These are phyloP conservation scores for Lepidurus arcticus DNA, from an alignment of 1,140 invertebrate genomes.

Conservation along the genomic window DNA sequence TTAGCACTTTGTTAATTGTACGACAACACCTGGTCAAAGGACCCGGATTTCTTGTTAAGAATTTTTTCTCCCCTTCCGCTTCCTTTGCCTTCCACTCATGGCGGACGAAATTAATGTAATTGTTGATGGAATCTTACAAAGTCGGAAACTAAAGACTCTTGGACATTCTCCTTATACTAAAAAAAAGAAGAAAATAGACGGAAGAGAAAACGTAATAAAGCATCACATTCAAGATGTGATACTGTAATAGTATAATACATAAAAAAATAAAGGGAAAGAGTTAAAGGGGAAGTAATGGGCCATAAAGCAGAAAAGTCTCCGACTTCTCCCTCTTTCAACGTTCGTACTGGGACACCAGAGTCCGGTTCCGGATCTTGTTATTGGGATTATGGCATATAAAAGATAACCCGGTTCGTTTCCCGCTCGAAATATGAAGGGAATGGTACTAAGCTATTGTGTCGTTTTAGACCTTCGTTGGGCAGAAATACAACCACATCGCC, in stretches of 20 bases:
- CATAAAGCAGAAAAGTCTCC: conserved; percentile 19
- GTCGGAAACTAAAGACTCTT: neutral
- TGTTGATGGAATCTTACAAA: neutral
- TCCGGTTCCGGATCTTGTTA: conserved; percentile 8
- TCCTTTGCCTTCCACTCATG: neutral
- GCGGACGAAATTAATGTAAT: neutral
- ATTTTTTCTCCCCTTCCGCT: neutral
- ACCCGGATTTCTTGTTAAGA: neutral
- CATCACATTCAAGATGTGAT: conserved; percentile 13
- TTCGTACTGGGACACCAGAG: neutral
- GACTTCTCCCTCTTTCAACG: neutral
- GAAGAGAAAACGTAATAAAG: neutral
- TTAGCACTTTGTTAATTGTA: conserved; percentile 16
- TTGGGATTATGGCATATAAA: conserved; percentile 1
- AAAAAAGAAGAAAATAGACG: neutral
- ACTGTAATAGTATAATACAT: neutral
- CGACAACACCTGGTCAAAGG: conserved; percentile 12
- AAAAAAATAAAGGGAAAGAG: neutral
- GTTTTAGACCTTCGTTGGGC: neutral
- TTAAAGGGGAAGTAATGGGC: conserved; percentile 18
- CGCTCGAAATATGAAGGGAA: neutral
- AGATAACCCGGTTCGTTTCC: neutral
- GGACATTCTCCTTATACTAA: neutral
- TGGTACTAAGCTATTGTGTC: neutral
- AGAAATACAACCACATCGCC: neutral